phyloP scores from a whole-genome alignment of 2,888 invertebrate species.

The Teinopalpus imperialis region DNA sequence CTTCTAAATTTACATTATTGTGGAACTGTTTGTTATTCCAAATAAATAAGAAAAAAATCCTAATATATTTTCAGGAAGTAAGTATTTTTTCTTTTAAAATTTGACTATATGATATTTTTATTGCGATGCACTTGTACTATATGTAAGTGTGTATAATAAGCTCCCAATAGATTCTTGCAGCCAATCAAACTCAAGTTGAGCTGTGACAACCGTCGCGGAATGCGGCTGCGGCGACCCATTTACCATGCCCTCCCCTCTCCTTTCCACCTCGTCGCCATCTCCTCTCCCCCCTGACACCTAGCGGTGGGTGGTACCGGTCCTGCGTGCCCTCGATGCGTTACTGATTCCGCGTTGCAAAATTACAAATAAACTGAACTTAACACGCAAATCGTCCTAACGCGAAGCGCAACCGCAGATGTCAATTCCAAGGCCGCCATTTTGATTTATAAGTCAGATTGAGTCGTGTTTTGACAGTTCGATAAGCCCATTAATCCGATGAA shows the following conservation, averaged over 20 bases:
- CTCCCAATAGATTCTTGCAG: constrained; percentile 16
- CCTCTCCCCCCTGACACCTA: constrained; percentile 37
- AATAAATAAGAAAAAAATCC: too few species aligned
- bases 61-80: too few species aligned
- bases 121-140: not conserved
- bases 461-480: constrained; percentile 34
- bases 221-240: constrained; percentile 69
- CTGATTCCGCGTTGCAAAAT: constrained; percentile 64
- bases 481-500: constrained; percentile 18
- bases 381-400: constrained; percentile 9
- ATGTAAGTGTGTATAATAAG: constrained; percentile 7
- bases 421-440: constrained; percentile 21
- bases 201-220: constrained; percentile 65
- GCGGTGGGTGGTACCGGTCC: constrained; percentile 51
- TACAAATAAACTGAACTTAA: constrained; percentile 19
- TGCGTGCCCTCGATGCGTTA: constrained; percentile 65
- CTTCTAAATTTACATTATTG: too few species aligned
- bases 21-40: too few species aligned
- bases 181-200: constrained; percentile 43
- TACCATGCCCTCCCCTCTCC: constrained; percentile 45
- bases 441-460: constrained; percentile 31
- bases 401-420: constrained; percentile 15
- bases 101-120: too few species aligned
- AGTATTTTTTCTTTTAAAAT: too few species aligned
- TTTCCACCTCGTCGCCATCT: constrained; percentile 22